Percentiles rank a stretch among this genome's conserved stretches.
Conservation (phyloP, 2,113 vertebrate genomes). For the Typhlomys cinereus region DNA sequence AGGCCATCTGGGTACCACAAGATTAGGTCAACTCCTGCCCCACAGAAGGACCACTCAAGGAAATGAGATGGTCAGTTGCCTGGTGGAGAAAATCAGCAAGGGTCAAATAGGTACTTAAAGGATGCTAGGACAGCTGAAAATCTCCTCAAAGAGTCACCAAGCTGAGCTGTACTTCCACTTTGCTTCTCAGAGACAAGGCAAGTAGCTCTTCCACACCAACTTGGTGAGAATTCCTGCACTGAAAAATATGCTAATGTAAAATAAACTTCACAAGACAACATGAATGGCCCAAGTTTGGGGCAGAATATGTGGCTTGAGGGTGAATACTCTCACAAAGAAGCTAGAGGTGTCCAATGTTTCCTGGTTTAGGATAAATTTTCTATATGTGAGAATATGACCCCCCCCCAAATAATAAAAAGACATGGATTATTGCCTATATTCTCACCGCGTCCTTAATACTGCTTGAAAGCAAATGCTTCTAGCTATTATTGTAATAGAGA, state of each 20-base stretch:
- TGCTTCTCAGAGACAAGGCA: not conserved
- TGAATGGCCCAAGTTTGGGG: not conserved
- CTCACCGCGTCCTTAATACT: conserved; percentile 16
- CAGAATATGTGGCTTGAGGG: not conserved
- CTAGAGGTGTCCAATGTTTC: not conserved
- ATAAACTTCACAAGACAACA: not conserved
- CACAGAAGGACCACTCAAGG: not conserved
- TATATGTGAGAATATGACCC: conserved; percentile 10
- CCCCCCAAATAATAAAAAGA: accelerated
- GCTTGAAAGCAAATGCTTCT: conserved; percentile 48
- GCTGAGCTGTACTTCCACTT: not conserved
- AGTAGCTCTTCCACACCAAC: not conserved
- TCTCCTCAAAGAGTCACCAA: not conserved
- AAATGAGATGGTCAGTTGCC: not conserved
- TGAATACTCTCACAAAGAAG: not conserved
- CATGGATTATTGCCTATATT: conserved; percentile 5
- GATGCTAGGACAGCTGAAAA: not conserved
- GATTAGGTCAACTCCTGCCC: not conserved
- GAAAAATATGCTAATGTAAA: not conserved
- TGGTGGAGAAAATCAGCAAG: not conserved
- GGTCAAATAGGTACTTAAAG: not conserved
- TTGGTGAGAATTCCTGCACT: not conserved
- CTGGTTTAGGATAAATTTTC: conserved; percentile 53
- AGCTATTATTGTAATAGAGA: conserved; percentile 1
- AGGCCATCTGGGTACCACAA: accelerated